Percentiles rank a stretch among this genome's conserved stretches.
Evolutionary conservation across 2,113 vertebrate species (phyloP).

Genomic region (Anas platyrhynchos): DNA sequence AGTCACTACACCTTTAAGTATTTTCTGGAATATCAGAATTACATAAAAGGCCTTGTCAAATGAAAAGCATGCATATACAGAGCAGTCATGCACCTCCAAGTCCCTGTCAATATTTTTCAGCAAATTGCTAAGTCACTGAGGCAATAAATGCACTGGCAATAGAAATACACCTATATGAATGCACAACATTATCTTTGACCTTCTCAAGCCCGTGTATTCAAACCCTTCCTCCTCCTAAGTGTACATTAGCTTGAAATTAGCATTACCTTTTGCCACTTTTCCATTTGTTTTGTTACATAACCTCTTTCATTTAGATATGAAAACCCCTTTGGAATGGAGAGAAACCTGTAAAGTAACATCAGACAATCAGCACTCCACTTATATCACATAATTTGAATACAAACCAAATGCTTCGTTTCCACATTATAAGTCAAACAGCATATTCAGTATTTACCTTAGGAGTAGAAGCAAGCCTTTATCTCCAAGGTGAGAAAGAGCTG

Average conservation of each 20-base stretch:
- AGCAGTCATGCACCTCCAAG: neutral
- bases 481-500: constrained; percentile 95
- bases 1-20: neutral
- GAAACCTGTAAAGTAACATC: constrained; percentile 83
- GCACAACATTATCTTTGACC: neutral
- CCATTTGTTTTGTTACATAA: constrained; percentile 95
- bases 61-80: neutral
- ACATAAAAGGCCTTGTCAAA: neutral
- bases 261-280: constrained; percentile 97
- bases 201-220: neutral
- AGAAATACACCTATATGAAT: rapidly evolving
- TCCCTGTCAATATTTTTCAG: neutral
- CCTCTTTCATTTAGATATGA: constrained; percentile 97
- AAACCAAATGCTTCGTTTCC: neutral
- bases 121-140: neutral
- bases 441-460: constrained; percentile 82
- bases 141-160: neutral
- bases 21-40: neutral
- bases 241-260: neutral
- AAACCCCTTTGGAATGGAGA: constrained; percentile 99
- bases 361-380: neutral
- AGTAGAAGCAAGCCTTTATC: constrained; percentile 97
- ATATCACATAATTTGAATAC: neutral
- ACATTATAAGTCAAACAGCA: neutral
- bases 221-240: neutral